phyloP scores from a whole-genome alignment of 2,113 vertebrate species.

The Cavia porcellus region DNA sequence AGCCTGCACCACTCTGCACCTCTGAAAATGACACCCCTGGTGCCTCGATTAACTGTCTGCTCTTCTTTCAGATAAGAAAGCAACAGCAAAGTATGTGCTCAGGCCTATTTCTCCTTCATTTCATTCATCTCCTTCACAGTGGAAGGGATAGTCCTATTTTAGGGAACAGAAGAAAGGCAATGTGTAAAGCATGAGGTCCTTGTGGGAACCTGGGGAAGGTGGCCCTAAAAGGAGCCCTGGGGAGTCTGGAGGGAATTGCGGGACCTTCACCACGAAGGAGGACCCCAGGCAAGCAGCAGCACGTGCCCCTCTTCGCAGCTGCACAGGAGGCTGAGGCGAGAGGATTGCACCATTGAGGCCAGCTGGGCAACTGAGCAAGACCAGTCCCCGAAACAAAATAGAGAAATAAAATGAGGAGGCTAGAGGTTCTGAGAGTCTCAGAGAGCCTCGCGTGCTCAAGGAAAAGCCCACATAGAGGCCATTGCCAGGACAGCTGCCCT shows the following conservation, averaged over 20 bases:
- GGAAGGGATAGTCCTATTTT: no score
- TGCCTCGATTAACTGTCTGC: no score
- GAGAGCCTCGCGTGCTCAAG: not conserved
- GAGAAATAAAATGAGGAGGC: not conserved
- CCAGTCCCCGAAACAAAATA: not conserved
- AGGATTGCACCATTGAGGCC: not conserved
- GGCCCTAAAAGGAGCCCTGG: not conserved
- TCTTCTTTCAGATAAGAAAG: no score
- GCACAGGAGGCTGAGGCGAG: not conserved
- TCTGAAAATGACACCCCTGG: no score
- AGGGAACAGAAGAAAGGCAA: not conserved
- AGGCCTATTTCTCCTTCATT: no score
- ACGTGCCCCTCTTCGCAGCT: not conserved
- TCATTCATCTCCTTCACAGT: no score
- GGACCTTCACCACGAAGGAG: not conserved
- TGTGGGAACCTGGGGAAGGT: not conserved
- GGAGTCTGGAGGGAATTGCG: not conserved
- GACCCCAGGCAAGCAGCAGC: not conserved
- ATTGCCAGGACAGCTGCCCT: not conserved
- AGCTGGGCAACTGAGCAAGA: not conserved
- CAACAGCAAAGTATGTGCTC: no score
- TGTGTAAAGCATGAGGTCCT: not conserved
- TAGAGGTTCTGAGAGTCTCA: not conserved
- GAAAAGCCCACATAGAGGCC: not conserved
- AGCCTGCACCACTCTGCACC: no score